Base-by-base conservation (phyloP, 2,797 vertebrate species). In the Prionace glauca region DNA sequence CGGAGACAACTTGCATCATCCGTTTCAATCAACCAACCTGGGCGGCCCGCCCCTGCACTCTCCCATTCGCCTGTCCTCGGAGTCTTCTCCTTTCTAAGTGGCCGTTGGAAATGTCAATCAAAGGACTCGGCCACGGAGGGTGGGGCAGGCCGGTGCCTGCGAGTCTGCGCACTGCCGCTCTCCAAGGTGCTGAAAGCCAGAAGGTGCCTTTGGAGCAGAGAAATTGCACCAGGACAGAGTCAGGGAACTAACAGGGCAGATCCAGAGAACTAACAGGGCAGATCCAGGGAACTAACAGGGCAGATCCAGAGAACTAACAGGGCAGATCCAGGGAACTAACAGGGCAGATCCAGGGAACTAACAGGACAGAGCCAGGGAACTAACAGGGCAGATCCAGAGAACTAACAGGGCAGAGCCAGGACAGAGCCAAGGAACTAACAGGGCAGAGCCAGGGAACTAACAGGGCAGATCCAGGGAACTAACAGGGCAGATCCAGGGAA, bases 131-230 rank as follows among this genome's bases (percentile, higher is more conserved):
- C 45, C 8, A 12, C 0, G 29, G 56, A 20, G 5, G 26, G 86
- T 1, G 24, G 50, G 88, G 56, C 12, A 4, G 0, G 14, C 18
- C 3, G 11, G 36, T 41, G 0, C 11, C 4, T 0, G 14, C 0
- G 22, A 36, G 91, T 18, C 18, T 94, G 92, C 65, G 71, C 41
- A 16, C 45, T 9, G 26, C 62, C 7, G 32, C 93, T 95, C 41
- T 95, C 93, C 93, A 60, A 16, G 93, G 93, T 95, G 93, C 93
- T 95, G 71, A 95, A 95, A 18, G 50, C 50, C 26, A 41, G 24
- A 32, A 77, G 11, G 24, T 93, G 87, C 11, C 91, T 93, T 93
- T 41, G 24, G 10, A 56, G 9, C n/a, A n/a, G 11, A 71, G 16
- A 11, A 36, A 29, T 22, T 24, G 36, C 9, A 11, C 26, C 69